Conservation (phyloP, 2,888 invertebrate genomes). For the Therioaphis trifolii region DNA sequence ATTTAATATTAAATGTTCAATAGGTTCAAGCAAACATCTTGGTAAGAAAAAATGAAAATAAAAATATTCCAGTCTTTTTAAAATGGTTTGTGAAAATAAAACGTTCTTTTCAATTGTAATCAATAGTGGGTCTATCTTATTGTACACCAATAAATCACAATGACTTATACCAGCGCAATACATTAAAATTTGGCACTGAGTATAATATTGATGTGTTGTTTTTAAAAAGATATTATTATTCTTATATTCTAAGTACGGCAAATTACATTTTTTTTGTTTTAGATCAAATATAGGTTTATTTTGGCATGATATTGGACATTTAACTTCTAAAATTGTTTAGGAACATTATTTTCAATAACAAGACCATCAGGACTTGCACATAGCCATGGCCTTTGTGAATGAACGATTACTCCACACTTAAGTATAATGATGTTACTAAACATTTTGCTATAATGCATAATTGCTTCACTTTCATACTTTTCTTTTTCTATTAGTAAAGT, state of each 20-base stretch:
- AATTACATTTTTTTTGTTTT: slow-evolving; percentile 3
- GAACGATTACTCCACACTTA: too few species aligned
- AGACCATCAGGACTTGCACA: too few species aligned
- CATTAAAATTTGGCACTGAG: slow-evolving; percentile 19
- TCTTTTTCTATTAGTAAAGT: slow-evolving; percentile 4
- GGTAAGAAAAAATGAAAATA: slow-evolving; percentile 11
- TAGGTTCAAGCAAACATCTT: too few species aligned
- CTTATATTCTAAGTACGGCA: slow-evolving; percentile 7
- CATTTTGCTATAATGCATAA: background rate
- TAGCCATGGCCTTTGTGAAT: too few species aligned
- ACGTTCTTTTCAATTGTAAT: background rate
- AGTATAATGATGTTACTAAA: too few species aligned
- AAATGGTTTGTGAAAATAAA: slow-evolving; percentile 10
- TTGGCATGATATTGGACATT: slow-evolving; percentile 20
- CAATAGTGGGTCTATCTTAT: too few species aligned
- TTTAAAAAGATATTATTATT: background rate
- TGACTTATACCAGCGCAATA: slow-evolving; percentile 5
- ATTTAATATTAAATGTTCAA: background rate
- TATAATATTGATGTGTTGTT: slow-evolving; percentile 15
- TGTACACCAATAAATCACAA: too few species aligned
- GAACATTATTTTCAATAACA: slow-evolving; percentile 10
- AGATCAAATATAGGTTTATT: slow-evolving; percentile 19
- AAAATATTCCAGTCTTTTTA: slow-evolving; percentile 11
- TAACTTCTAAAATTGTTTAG: slow-evolving; percentile 8
- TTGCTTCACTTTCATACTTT: background rate